A percentile compares a stretch with the other conserved stretches of the same genome.
Evolutionary conservation across 2,797 vertebrate genomes (phyloP).

Genomic region (Gadopsis marmoratus): DNA sequence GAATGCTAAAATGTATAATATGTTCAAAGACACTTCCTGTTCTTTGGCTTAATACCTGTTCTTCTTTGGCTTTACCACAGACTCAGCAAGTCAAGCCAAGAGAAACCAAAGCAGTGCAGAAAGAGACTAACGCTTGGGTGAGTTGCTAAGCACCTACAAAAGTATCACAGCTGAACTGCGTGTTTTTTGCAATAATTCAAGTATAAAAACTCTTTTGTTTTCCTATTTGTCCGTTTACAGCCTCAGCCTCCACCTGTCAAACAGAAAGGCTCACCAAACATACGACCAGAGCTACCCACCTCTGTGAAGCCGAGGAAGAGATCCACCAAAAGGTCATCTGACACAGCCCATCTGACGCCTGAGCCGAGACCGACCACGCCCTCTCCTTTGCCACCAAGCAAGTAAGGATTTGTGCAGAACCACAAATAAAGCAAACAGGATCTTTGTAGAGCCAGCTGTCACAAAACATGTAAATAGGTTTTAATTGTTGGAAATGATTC

Average conservation of each 20-base stretch:
- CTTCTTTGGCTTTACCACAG: slow-evolving; percentile 31
- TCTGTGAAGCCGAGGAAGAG: slow-evolving; percentile 47
- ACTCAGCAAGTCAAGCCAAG: slow-evolving; percentile 35
- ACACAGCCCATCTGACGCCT: slow-evolving; percentile 37
- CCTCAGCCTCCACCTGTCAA: slow-evolving; percentile 61
- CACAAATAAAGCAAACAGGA: too few species aligned
- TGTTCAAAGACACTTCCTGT: slow-evolving; percentile 4
- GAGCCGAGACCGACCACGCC: slow-evolving; percentile 37
- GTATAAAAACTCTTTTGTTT: slow-evolving; percentile 1
- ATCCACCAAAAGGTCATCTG: slow-evolving; percentile 55
- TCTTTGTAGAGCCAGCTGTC: too few species aligned
- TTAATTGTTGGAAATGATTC: not conserved
- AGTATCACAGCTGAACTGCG: not conserved
- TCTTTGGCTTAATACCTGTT: not conserved
- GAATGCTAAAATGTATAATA: slow-evolving; percentile 4
- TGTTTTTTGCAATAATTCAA: not conserved
- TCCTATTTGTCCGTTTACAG: slow-evolving; percentile 39
- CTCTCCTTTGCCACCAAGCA: slow-evolving; percentile 13
- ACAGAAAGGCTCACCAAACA: slow-evolving; percentile 51
- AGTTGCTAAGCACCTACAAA: not conserved
- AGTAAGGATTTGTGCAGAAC: slow-evolving; percentile 26
- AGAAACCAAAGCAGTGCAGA: slow-evolving; percentile 46
- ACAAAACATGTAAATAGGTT: not conserved
- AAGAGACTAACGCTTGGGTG: slow-evolving; percentile 58
- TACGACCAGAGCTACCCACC: slow-evolving; percentile 1